Evolutionary conservation across 2,888 invertebrate species (phyloP), one percentile per base, ranked within the genome.

Genomic region (Papilio gigon): DNA sequence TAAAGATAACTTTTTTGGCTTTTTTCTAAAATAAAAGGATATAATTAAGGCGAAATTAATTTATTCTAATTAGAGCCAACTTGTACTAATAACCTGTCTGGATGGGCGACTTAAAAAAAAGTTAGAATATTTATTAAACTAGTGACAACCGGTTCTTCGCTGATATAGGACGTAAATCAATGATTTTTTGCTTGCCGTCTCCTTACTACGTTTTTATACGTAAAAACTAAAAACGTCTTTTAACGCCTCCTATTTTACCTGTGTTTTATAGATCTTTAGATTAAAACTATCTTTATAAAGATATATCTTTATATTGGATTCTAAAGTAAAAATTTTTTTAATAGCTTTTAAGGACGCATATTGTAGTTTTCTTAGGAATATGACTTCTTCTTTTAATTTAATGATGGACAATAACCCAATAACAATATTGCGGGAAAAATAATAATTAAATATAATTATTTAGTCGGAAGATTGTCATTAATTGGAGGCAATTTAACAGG

Each of bases 41-140:
- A 30, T 9, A 56, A 56, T 56, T 56, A 30, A 30, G 0, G 17
- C n/a, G 30, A 17, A 17, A 56, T 56, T 56, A 56, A 56, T 56
- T 30, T 17, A 27, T 17, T 30, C 17, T 27, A 30, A 53, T 17
- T 53, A 53, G n/a, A 6, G n/a, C n/a, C 30, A 56, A 30, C 1
- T 56, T 27, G 2, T 17, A 17, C 53, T 17, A 56, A 56, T 56
- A 9, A 56, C 14, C 5, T 56, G 17, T 30, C 53, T 30, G 30
- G 30, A 30, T 30, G 9, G 9, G 17, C 4, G 9, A 12, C 0
- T n/a, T 17, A 9, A 56, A 56, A 53, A 37, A 30, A n/a, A 27
- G 27, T 30, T 25, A 50, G 17, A 17, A 30, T 30, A 56, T 56
- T 56, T 30, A 30, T 53, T 9, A 30, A 17, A n/a, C 27, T 30